Evolutionary conservation across 30 jellyfish, hydroid and myxozoan genomes (phyloP).

Genomic region (Aurelia coerulea): DNA sequence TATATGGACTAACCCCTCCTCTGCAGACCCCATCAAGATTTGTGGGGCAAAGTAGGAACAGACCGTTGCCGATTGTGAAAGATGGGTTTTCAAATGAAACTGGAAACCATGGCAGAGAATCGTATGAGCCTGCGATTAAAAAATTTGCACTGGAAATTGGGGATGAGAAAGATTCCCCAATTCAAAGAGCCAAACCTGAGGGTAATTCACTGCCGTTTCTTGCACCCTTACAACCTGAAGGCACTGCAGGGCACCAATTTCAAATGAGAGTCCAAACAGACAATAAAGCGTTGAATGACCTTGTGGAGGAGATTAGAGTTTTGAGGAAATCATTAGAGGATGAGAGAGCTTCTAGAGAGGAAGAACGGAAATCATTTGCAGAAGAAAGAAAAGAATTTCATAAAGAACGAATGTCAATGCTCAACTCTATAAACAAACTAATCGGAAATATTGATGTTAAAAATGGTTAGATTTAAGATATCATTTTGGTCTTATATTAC

Average conservation of each 20-base stretch:
- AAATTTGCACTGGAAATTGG: slow-evolving; percentile 11
- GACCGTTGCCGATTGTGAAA: slow-evolving; percentile 36
- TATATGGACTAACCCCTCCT: slow-evolving; percentile 66
- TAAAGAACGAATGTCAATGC: slow-evolving; percentile 66
- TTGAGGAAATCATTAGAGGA: slow-evolving; percentile 24
- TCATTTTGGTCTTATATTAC: no score
- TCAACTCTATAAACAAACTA: slow-evolving; percentile 40
- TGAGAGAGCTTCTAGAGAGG: slow-evolving; percentile 52
- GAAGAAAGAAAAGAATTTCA: slow-evolving; percentile 60
- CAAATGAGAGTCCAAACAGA: slow-evolving; percentile 4
- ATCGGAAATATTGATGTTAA: slow-evolving; percentile 56
- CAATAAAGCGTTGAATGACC: slow-evolving; percentile 29
- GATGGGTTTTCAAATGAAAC: slow-evolving; percentile 31
- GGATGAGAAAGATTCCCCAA: slow-evolving; percentile 30
- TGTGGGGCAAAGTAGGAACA: slow-evolving; percentile 28
- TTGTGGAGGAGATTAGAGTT: slow-evolving; percentile 48
- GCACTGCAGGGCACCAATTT: background rate
- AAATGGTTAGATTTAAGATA: background rate
- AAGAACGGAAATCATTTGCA: slow-evolving; percentile 59
- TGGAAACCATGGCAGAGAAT: background rate
- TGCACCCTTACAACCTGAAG: slow-evolving; percentile 34
- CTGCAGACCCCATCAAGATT: slow-evolving; percentile 57
- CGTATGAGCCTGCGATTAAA: slow-evolving; percentile 44
- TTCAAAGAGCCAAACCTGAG: slow-evolving; percentile 11
- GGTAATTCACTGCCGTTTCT: background rate